phyloP scores from a whole-genome alignment of 1,140 invertebrate species.

The Sesamia nonagrioides region DNA sequence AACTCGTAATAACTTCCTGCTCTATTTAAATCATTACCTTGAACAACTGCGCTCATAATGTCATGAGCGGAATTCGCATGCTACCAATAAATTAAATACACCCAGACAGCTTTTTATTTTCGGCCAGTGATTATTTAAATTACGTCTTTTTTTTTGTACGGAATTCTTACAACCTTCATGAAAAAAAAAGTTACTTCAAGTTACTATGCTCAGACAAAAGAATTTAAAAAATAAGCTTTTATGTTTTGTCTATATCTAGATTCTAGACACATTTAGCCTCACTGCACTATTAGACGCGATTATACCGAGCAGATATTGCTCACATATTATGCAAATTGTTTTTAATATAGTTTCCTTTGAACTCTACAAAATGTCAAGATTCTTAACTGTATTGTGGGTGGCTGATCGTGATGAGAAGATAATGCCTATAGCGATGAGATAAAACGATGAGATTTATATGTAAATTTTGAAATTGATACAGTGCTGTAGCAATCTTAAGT shows the following conservation, averaged over 20 bases:
- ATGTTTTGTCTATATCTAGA: background rate
- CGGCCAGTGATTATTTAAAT: background rate
- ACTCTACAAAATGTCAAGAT: conserved; percentile 42
- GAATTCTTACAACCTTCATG: background rate
- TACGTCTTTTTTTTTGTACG: background rate
- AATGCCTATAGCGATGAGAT: conserved; percentile 19
- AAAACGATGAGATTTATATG: conserved; percentile 39
- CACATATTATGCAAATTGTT: conserved; percentile 30
- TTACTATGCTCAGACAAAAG: background rate
- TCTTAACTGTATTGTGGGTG: conserved; percentile 37
- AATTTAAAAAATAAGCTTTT: background rate
- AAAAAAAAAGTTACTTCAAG: background rate
- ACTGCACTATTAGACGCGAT: conserved; percentile 7
- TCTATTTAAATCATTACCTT: conserved; percentile 45
- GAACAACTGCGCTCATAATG: conserved; percentile 30
- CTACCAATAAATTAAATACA: conserved; percentile 20
- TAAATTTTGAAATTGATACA: conserved; percentile 24
- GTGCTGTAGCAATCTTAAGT: background rate
- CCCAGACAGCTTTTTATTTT: background rate
- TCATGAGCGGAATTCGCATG: conserved; percentile 24
- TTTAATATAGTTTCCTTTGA: conserved; percentile 41
- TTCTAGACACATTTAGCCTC: background rate
- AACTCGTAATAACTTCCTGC: conserved; percentile 38
- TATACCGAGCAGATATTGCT: conserved; percentile 7
- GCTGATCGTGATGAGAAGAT: conserved; percentile 19